Base-by-base conservation (phyloP, 2,888 invertebrate genomes). In the Odontothrips loti region DNA sequence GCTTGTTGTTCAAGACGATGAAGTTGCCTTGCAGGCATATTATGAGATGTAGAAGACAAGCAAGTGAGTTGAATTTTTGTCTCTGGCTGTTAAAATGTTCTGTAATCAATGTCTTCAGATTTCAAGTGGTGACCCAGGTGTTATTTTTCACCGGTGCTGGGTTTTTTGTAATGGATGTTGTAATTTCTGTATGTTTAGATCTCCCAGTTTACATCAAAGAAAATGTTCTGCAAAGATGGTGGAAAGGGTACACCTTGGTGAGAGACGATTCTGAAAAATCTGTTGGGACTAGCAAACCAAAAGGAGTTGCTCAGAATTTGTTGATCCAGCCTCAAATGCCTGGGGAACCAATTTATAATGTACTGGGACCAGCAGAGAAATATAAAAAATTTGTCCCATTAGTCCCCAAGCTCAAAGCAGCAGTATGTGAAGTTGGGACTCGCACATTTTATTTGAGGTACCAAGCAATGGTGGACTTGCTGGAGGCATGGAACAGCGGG, bases 1-100 rank as follows among this genome's bases (percentile, higher is more conserved):
- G 63, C 63, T 17, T 20, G 11, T 6, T 63, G 6, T 63, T 63
- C 20, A 63, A 63, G 63, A 17, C 11, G 6, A 17, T 63, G 11
- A 63, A 63, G 63, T 63, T 63, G 63, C 63, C 63, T 63, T 63
- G 63, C 20, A 63, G 63, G 63, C 63, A 63, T 20, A 63, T 63
- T 17, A 63, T 63, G 63, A 63, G 63, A 63, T 63, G 6, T 20
- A 11, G 11, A 11, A 63, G 63, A 63, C 63, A 63, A 20, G 15
- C 11, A 63, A 20, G 63, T 63, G 20, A 15, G 63, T 63, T 48
- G 48, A 9, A 48, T 48, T 48, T 48, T 48, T 11, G 48, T 11
- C 9, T 48, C 48, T 48, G 15, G 10, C 48, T 11, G 15, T 11
- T 63, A 63, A 63, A 11, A 11, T 20, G 11, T 63, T 20, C 20